Percentiles rank a stretch among this genome's conserved stretches.
Evolutionary conservation across 1,140 invertebrate species (phyloP).

Genomic region (Cataglyphis hispanica): DNA sequence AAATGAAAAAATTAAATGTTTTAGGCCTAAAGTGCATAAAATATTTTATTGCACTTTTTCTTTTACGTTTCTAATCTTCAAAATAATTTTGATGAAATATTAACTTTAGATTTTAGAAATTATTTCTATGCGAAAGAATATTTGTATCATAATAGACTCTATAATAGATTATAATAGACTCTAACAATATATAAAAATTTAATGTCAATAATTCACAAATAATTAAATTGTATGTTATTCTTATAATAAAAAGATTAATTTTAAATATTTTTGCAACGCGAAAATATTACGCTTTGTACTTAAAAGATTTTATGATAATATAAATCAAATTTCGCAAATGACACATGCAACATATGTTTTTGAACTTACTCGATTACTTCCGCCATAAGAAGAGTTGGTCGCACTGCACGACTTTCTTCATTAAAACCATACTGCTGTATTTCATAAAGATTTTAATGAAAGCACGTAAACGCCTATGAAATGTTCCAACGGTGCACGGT

Average conservation of each 20-base stretch:
- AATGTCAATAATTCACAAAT: not conserved
- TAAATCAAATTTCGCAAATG: not conserved
- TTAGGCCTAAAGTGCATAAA: not conserved
- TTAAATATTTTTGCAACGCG: not conserved
- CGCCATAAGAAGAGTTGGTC: constrained; percentile 35
- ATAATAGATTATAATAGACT: constrained; percentile 4
- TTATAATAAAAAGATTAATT: not conserved
- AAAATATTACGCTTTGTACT: not conserved
- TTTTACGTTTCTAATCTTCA: not conserved
- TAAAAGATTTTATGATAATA: not conserved
- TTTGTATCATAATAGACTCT: not conserved
- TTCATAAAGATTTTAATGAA: constrained; percentile 79
- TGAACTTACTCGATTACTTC: constrained; percentile 59
- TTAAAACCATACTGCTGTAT: constrained; percentile 65
- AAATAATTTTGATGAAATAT: constrained; percentile 2
- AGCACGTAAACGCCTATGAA: constrained; percentile 77
- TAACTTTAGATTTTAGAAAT: not conserved
- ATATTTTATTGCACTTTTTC: not conserved
- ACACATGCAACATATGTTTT: not conserved
- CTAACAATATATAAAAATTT: not conserved
- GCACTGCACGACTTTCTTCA: constrained; percentile 48
- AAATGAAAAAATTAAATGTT: not conserved
- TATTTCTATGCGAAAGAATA: not conserved
- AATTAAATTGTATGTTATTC: not conserved
- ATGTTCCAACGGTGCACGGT: constrained; percentile 59